Conservation (phyloP, 1,140 invertebrate species). For the Achatina immaculata region DNA sequence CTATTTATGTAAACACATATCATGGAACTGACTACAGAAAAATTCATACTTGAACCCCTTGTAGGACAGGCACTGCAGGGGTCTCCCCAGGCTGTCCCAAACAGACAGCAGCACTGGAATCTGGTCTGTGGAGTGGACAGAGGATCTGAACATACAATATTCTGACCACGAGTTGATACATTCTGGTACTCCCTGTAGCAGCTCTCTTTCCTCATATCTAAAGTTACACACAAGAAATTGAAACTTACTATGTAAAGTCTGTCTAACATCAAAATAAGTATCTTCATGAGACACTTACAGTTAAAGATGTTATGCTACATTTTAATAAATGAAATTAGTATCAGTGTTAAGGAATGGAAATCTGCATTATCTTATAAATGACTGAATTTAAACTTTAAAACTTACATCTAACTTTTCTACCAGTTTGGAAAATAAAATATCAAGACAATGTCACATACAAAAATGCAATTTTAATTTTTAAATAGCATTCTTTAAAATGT, state of each 20-base stretch:
- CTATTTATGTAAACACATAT: no score
- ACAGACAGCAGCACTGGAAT: slow-evolving; percentile 89
- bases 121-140: slow-evolving; percentile 84
- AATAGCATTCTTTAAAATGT: no score
- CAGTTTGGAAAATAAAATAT: no score
- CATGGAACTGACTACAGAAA: not conserved
- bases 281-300: not conserved
- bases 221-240: slow-evolving; percentile 47
- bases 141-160: slow-evolving; percentile 77
- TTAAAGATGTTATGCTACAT: not conserved
- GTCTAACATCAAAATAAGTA: not conserved
- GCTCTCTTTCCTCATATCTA: slow-evolving; percentile 86
- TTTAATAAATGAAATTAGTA: no score
- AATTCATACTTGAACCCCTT: slow-evolving; percentile 15
- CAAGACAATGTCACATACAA: no score
- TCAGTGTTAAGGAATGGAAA: no score
- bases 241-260: no score
- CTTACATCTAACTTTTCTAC: no score
- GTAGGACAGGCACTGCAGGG: slow-evolving; percentile 84
- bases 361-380: no score
- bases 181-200: slow-evolving; percentile 83
- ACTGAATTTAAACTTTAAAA: no score
- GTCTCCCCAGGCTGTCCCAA: slow-evolving; percentile 83
- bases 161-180: slow-evolving; percentile 41
- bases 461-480: no score